Evolutionary conservation across 2,797 vertebrate species (phyloP), one percentile per base, ranked within the genome.

Genomic region (Champsocephalus gunnari): DNA sequence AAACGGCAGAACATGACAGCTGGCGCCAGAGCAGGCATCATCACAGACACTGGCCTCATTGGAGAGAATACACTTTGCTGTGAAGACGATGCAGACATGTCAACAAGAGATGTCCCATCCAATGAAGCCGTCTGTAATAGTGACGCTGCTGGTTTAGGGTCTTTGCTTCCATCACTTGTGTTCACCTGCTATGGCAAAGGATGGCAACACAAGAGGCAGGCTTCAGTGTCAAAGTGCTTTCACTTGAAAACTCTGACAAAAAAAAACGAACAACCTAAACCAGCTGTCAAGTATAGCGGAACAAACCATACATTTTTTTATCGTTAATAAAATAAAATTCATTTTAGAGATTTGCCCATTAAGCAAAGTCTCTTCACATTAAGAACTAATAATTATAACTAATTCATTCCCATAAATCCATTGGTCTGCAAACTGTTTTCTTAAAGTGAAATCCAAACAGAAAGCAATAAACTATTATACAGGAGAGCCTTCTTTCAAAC

Each of bases 1-100:
- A 66, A 81, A 90, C 88, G 47, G 92, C 91, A 86, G 94, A 94
- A 93, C 51, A 17, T 83, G 93, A 93, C 94, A 87, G 94, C 92
- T 92, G 90, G 91, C 93, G 84, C 87, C 92, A 94, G 90, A 93
- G 91, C 83, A 90, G 72, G 60, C 57, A 11, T 75, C 68, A 62
- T 45, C 66, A 62, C 41, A 24, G 72, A 64, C 38, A 1, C 49
- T 2, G 71, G 51, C 73, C 71, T 80, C 79, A 75, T 3, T 60
- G 73, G 61, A 84, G 73, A 74, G 34, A 79, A 88, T 77, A 51
- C 71, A 60, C 32, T 34, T 51, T 55, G 62, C 45, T 71, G 50
- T 4, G 48, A 50, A 50, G 59, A 50, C 24, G 45, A 12, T 7
- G 50, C 3, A 82, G 71, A 41, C 12, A 43, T 77, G 81, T 80